Conservation (phyloP, 2,888 invertebrate genomes). For the Rhogogaster chlorosoma region DNA sequence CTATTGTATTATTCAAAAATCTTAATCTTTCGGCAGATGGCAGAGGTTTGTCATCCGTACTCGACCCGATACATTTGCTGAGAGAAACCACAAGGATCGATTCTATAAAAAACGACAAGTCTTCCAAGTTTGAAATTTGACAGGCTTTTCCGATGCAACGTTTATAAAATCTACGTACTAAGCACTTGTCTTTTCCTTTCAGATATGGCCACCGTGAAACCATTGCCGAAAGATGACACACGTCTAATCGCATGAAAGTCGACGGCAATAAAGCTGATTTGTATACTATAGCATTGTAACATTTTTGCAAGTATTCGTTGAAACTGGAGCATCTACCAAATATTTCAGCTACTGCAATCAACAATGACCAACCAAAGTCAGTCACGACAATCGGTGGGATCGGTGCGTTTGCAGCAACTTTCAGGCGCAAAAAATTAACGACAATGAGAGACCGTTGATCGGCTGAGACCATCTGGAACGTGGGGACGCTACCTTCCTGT, state of each 20-base stretch:
- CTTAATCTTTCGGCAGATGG: constrained; percentile 53
- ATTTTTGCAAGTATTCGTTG: neutral
- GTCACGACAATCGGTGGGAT: constrained; percentile 20
- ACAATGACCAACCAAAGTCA: constrained; percentile 21
- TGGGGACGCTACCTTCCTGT: constrained; percentile 47
- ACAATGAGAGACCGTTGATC: constrained; percentile 25
- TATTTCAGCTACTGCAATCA: constrained; percentile 46
- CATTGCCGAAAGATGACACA: constrained; percentile 5
- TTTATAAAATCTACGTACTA: neutral
- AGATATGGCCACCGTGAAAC: neutral
- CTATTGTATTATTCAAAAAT: constrained; percentile 47
- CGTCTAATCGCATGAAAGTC: neutral
- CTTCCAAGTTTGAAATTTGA: constrained; percentile 51
- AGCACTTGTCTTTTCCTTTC: neutral
- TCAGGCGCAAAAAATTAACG: neutral
- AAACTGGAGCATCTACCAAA: neutral
- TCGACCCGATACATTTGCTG: constrained; percentile 55
- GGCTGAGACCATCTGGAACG: constrained; percentile 50
- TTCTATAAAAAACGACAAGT: constrained; percentile 54
- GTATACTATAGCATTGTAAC: neutral
- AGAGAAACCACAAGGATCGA: constrained; percentile 55
- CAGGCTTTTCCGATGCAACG: constrained; percentile 1
- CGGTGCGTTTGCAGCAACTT: neutral
- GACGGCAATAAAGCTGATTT: neutral
- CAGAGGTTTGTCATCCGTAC: constrained; percentile 50